Evolutionary conservation across 1,140 invertebrate genomes (phyloP), one percentile per base, ranked within the genome.

Genomic region (Papilio polyxenes): DNA sequence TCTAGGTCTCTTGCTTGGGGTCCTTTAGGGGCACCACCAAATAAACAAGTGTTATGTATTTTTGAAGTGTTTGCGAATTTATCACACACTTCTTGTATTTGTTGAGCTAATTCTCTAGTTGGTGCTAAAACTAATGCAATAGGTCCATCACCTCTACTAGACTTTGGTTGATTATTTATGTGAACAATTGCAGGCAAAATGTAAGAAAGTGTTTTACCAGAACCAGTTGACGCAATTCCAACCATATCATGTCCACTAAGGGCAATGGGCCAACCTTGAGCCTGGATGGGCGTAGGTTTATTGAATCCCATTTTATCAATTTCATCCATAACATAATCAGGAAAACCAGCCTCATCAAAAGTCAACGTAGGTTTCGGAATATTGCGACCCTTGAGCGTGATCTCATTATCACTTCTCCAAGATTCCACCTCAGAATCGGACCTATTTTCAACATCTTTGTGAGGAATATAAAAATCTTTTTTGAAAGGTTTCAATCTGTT

Each of bases 171-270:
- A 92, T 98, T 96, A 87, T 98, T 98, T 65, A 99, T 99, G 88
- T 99, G 99, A 59, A 99, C 97, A 89, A 99, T 98, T 8, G 97
- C 97, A 31, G 97, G 97, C 80, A 98, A 90, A 83, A 97, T 96
- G 87, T 97, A 98, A 53, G 98, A 98, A 4, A 99, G 92, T 6
- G 98, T 98, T 94, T 99, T 98, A 65, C 98, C 98, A 59, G 98
- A 98, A 48, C 98, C 98, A n/a, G 98, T 99, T 82, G 98, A 98
- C 69, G 99, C 99, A 86, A 99, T 99, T 51, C 98, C 98, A 5
- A 99, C 98, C 96, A 99, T 97, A 94, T 99, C 98, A 88, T 97
- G 95, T 44, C 98, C 98, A 93, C 97, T 98, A 48, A 99, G 93
- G 76, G 98, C 98, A 87, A 99, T 98, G 2, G 98, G 98, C 98